A percentile compares a stretch with the other conserved stretches of the same genome.
Conservation (phyloP, 2,888 invertebrate species). For the Dryomyza anilis region DNA sequence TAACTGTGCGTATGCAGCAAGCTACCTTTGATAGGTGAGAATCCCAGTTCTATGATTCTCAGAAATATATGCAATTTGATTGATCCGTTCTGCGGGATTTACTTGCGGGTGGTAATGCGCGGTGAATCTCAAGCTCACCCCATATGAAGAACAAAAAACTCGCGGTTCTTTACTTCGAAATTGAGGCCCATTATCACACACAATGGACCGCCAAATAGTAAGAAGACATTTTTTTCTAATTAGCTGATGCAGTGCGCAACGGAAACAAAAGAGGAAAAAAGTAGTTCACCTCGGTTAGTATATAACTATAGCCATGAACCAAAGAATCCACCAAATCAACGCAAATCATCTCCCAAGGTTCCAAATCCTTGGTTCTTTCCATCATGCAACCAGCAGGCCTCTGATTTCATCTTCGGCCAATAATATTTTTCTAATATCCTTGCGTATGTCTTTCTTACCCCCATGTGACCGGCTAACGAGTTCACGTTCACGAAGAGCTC, state of each 20-base stretch:
- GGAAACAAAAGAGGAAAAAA: conserved; percentile 23
- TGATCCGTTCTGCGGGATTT: not conserved
- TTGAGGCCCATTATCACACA: conserved; percentile 27
- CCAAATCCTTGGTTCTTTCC: not conserved
- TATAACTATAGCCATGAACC: conserved; percentile 12
- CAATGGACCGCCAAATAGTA: conserved; percentile 7
- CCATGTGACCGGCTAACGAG: not conserved
- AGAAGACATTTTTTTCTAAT: conserved; percentile 10
- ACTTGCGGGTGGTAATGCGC: not conserved
- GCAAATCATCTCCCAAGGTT: conserved; percentile 16
- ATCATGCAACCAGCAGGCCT: conserved; percentile 19
- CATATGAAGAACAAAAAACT: not conserved
- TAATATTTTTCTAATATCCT: not conserved
- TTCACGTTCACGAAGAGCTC: not conserved
- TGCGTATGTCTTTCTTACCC: not conserved
- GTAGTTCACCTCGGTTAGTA: conserved; percentile 11
- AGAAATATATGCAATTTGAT: not conserved
- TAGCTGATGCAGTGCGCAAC: not conserved
- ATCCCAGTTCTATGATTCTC: conserved; percentile 23
- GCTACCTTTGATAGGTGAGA: conserved; percentile 5
- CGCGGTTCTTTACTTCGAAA: conserved; percentile 11
- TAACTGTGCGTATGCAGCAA: conserved; percentile 13
- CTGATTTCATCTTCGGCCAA: conserved; percentile 17
- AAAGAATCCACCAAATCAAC: conserved; percentile 16
- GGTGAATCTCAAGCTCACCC: not conserved